Evolutionary conservation across 1,140 invertebrate genomes (phyloP), one percentile per base, ranked within the genome.

Genomic region (Euborellia annulipes): DNA sequence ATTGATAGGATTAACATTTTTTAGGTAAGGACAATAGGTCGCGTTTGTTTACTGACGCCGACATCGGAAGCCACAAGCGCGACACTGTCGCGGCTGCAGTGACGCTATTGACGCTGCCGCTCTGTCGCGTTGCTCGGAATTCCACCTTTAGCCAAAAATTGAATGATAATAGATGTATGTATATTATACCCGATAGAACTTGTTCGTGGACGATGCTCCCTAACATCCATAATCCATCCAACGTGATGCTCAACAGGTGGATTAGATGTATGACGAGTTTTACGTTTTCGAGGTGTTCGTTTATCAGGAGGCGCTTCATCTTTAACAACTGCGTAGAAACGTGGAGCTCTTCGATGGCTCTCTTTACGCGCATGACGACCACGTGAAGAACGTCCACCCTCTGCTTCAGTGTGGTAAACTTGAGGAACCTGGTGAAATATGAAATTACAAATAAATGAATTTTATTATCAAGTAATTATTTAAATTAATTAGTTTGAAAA

Each of bases 301-400:
- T 85, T 58, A 58, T 63, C 62, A 8, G 61, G 52, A 27, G 58
- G 64, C 7, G 68, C 60, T 44, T 75, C 70, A 34, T 88, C 82
- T 65, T 93, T 93, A n/a, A 82, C 81, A 4, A 94, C 89, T 1
- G 90, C 89, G 63, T 92, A 97, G 71, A 95, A 97, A 30, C 90
- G 70, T n/a, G 77, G 69, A 13, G 69, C 70, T 53, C 54, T 65
- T 60, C 58, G 60, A 61, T 57, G 67, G 22, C 27, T 37, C n/a
- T 36, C 27, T 21, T 27, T 38, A 23, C 39, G 27, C 4, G 3
- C 6, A 20, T 20, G 41, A 7, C n/a, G n/a, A 2, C 17, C 13
- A 23, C 41, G 21, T 38, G 37, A 34, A n/a, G n/a, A 27, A 27
- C 23, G 4, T 27, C 23, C 11, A 27, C 11, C 23, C 4, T 27